Evolutionary conservation across 2,113 vertebrate species (phyloP), one percentile per base, ranked within the genome.

Genomic region (Forbesichthys agassizii): DNA sequence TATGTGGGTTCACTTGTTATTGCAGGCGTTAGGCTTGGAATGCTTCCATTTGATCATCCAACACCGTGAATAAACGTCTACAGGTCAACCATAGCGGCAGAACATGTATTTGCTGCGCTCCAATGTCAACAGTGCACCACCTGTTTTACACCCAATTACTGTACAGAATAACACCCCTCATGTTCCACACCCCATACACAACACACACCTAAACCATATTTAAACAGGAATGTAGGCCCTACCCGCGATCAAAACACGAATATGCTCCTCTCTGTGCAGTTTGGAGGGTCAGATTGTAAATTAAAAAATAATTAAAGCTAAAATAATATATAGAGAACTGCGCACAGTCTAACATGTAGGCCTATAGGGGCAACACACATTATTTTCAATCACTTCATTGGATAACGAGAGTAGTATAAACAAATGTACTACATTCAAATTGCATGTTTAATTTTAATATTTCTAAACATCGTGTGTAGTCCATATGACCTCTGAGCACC

Each of bases 51-150:
- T 88, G 87, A 90, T 90, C 84, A 80, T 65, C 85, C 76, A 81
- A 79, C 74, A 69, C 77, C 16, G 78, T 86, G 90, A 90, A 91
- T 86, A 91, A 88, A 87, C 48, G 86, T 86, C 87, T 88, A 86
- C 27, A 27, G 90, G 84, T 88, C 79, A 88, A 86, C 87, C 56
- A 60, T 79, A 69, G 86, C 84, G 78, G 87, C 82, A 83, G 87
- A 84, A 89, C 90, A 93, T 92, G 91, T 92, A 91, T 91, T 86
- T 86, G 79, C 89, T 92, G 88, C 85, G 63, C 72, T 62, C 64
- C 81, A 78, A 78, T 86, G 85, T 91, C 88, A 91, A 91, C 89
- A 90, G 66, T 49, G 48, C 61, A 33, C 88, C 92, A 93, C 92
- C 89, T 92, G 92, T 87, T 92, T 89, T 80, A 81, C 87, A 84